Conservation (phyloP, 2,888 invertebrate species). For the Hypena proboscidalis region DNA sequence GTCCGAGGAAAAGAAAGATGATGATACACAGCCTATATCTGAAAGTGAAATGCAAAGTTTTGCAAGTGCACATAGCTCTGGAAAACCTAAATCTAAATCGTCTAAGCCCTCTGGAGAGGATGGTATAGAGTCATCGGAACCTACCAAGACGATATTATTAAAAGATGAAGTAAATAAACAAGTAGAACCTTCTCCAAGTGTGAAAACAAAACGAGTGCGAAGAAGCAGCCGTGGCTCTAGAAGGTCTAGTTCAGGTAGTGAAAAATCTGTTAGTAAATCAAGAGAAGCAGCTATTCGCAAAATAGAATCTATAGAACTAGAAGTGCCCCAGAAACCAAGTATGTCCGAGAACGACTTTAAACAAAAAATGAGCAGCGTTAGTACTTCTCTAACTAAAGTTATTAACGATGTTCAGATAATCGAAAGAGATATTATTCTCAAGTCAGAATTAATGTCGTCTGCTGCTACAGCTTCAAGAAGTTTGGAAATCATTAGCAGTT, state of each 20-base stretch:
- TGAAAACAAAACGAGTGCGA: constrained; percentile 63
- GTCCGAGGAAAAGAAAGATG: constrained; percentile 85
- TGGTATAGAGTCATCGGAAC: constrained; percentile 62
- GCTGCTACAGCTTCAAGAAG: constrained; percentile 88
- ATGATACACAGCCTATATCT: constrained; percentile 83
- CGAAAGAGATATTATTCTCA: constrained; percentile 87
- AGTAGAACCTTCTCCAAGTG: constrained; percentile 35
- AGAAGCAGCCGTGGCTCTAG: constrained; percentile 76
- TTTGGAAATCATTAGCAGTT: constrained; percentile 87
- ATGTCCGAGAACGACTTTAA: constrained; percentile 59
- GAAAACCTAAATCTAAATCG: constrained; percentile 70
- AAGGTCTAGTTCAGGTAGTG: constrained; percentile 75
- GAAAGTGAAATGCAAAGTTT: constrained; percentile 88
- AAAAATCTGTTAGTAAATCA: constrained; percentile 73
- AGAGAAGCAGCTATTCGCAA: constrained; percentile 59
- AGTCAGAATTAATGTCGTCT: constrained; percentile 88
- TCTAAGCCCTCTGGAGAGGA: constrained; percentile 64
- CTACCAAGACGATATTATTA: constrained; percentile 58
- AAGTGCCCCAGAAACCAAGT: constrained; percentile 31
- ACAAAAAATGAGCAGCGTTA: constrained; percentile 52
- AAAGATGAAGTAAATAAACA: constrained; percentile 61
- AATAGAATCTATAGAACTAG: constrained; percentile 37
- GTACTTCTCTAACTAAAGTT: constrained; percentile 72
- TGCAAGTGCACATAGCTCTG: constrained; percentile 87
- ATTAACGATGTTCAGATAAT: constrained; percentile 85